Evolutionary conservation across 2,113 vertebrate genomes (phyloP).

Genomic region (Leptobrachium leishanense): DNA sequence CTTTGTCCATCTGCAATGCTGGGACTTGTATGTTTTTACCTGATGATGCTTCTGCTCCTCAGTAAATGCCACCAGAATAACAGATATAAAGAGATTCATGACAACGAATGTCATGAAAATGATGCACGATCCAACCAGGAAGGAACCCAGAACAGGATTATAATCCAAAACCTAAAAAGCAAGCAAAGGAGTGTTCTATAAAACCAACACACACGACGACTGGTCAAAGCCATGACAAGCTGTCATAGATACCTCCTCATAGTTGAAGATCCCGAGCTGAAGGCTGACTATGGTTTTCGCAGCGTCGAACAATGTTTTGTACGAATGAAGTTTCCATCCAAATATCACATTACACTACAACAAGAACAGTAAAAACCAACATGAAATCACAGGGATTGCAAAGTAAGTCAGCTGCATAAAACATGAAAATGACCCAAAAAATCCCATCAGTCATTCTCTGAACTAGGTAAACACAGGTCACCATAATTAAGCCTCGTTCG

Average conservation of each 20-base stretch:
- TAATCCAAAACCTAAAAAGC: slow-evolving; percentile 80
- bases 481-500: too few species aligned
- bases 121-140: slow-evolving; percentile 92
- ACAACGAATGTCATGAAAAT: slow-evolving; percentile 95
- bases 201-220: not conserved
- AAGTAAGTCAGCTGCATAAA: not conserved
- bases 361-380: slow-evolving; percentile 15
- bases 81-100: slow-evolving; percentile 93
- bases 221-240: not conserved
- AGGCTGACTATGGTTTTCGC: slow-evolving; percentile 89
- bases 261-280: slow-evolving; percentile 95
- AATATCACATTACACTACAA: slow-evolving; percentile 89
- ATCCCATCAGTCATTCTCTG: too few species aligned
- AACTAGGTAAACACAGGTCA: too few species aligned
- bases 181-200: slow-evolving; percentile 36
- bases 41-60: slow-evolving; percentile 88
- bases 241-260: slow-evolving; percentile 78
- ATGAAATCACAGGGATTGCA: too few species aligned
- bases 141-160: slow-evolving; percentile 85
- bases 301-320: slow-evolving; percentile 84
- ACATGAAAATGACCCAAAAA: not conserved
- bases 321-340: slow-evolving; percentile 90
- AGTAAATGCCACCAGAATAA: slow-evolving; percentile 91
- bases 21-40: slow-evolving; percentile 60
- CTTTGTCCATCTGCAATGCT: not conserved